phyloP scores from a whole-genome alignment of 2,797 vertebrate genomes.

The Intellagama lesueurii region DNA sequence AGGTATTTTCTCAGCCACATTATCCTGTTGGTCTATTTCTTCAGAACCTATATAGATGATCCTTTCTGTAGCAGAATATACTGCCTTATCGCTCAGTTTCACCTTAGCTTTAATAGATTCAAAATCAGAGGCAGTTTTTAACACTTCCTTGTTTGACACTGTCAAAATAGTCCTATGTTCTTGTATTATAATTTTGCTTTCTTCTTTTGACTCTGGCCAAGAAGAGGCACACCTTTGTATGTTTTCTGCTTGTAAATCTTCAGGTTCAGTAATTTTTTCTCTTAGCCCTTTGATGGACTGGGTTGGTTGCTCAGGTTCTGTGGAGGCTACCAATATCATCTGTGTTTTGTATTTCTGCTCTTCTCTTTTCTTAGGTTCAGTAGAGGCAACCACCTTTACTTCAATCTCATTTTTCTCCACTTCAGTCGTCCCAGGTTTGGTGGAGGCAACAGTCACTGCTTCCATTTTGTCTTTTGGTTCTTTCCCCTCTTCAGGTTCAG shows the following conservation, averaged over 20 bases:
- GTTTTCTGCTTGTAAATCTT: constrained; percentile 42
- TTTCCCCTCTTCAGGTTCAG: constrained; percentile 3
- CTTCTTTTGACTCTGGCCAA: constrained; percentile 35
- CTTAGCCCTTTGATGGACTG: constrained; percentile 69
- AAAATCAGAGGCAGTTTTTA: constrained; percentile 56
- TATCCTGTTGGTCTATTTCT: constrained; percentile 66
- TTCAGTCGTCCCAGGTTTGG: constrained; percentile 14
- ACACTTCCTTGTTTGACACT: constrained; percentile 63
- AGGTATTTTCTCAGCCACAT: background rate
- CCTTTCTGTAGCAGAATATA: constrained; percentile 74
- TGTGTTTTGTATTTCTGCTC: background rate
- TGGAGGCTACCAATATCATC: background rate
- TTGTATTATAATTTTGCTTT: constrained; percentile 15
- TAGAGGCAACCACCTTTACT: background rate
- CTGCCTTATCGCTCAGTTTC: constrained; percentile 56
- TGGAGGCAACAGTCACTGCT: background rate
- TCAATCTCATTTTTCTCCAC: background rate
- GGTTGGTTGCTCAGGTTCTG: constrained; percentile 38
- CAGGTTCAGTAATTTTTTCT: constrained; percentile 71
- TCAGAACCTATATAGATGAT: constrained; percentile 74
- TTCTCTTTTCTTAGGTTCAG: constrained; percentile 21
- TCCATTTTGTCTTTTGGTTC: constrained; percentile 11
- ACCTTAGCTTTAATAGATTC: constrained; percentile 68
- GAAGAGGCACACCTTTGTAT: constrained; percentile 32
- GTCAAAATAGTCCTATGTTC: constrained; percentile 40